Conservation (phyloP, 2,888 invertebrate species). For the Pollenia amentaria region DNA sequence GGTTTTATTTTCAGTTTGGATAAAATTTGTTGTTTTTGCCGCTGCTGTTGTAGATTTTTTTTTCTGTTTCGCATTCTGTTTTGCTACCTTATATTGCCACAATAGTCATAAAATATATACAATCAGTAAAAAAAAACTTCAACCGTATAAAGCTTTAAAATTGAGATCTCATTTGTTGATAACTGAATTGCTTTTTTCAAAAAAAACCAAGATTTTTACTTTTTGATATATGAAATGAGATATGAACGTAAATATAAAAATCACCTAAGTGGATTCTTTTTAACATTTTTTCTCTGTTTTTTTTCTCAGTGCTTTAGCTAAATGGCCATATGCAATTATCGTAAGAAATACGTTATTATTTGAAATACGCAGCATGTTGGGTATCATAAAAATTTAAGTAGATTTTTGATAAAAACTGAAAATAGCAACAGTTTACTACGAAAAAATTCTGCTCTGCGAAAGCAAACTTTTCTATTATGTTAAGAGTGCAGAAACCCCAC, state of each 20-base stretch:
- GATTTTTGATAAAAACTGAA: constrained; percentile 51
- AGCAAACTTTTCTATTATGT: not conserved
- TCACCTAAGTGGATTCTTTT: constrained; percentile 66
- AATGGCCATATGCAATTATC: constrained; percentile 62
- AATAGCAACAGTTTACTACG: not conserved
- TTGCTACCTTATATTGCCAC: constrained; percentile 70
- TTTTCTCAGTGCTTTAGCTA: constrained; percentile 23
- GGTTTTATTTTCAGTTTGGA: constrained; percentile 63
- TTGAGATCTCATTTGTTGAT: constrained; percentile 74
- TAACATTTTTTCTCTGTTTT: constrained; percentile 20
- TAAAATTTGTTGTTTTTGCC: constrained; percentile 30
- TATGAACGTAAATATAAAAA: constrained; percentile 73
- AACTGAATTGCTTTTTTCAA: constrained; percentile 72
- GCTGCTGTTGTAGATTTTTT: not conserved
- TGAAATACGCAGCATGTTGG: constrained; percentile 45
- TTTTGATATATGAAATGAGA: constrained; percentile 74
- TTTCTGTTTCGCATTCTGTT: constrained; percentile 28
- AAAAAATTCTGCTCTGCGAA: not conserved
- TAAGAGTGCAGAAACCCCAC: too few relatives aligned
- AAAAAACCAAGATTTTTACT: constrained; percentile 66
- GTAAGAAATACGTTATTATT: constrained; percentile 53
- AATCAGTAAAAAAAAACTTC: constrained; percentile 47
- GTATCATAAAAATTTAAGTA: constrained; percentile 61
- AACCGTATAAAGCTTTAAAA: constrained; percentile 73
- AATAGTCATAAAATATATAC: constrained; percentile 72